Evolutionary conservation across 2,797 vertebrate genomes (phyloP).

Genomic region (Artibeus lituratus): DNA sequence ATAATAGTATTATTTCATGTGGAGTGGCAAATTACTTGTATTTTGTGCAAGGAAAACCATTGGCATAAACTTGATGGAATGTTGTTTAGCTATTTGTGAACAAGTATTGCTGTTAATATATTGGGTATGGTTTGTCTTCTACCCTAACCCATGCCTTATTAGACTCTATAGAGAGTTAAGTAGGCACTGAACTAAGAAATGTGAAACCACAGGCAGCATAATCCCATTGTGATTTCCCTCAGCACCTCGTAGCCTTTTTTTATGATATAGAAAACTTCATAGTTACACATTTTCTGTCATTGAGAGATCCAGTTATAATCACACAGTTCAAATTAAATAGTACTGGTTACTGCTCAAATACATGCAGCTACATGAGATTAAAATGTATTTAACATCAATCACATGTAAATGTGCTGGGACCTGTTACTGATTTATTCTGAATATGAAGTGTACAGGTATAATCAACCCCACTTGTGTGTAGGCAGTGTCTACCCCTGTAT

Average conservation of each 20-base stretch:
- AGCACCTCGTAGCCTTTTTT: slow-evolving; percentile 66
- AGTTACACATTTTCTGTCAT: slow-evolving; percentile 79
- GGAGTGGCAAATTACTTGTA: slow-evolving; percentile 79
- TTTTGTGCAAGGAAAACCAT: slow-evolving; percentile 73
- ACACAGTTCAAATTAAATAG: slow-evolving; percentile 75
- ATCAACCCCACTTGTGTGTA: neutral
- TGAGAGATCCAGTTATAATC: slow-evolving; percentile 78
- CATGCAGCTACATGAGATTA: slow-evolving; percentile 67
- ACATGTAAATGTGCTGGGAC: slow-evolving; percentile 55
- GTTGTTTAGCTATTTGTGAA: slow-evolving; percentile 76
- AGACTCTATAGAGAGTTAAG: slow-evolving; percentile 76
- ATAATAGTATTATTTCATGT: slow-evolving; percentile 62
- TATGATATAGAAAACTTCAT: slow-evolving; percentile 76
- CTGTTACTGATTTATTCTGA: neutral
- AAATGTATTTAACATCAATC: slow-evolving; percentile 66
- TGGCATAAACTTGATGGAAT: slow-evolving; percentile 71
- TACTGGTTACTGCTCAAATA: slow-evolving; percentile 72
- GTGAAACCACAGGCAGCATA: slow-evolving; percentile 50
- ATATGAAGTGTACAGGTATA: neutral
- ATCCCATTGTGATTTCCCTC: slow-evolving; percentile 35
- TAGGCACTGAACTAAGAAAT: slow-evolving; percentile 72
- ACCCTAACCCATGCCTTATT: slow-evolving; percentile 74
- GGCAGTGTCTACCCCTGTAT: neutral
- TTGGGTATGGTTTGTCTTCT: slow-evolving; percentile 75
- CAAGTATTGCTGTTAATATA: slow-evolving; percentile 76